Evolutionary conservation across 2,797 vertebrate genomes (phyloP), one percentile per base, ranked within the genome.

Genomic region (Rhinogobio ventralis): DNA sequence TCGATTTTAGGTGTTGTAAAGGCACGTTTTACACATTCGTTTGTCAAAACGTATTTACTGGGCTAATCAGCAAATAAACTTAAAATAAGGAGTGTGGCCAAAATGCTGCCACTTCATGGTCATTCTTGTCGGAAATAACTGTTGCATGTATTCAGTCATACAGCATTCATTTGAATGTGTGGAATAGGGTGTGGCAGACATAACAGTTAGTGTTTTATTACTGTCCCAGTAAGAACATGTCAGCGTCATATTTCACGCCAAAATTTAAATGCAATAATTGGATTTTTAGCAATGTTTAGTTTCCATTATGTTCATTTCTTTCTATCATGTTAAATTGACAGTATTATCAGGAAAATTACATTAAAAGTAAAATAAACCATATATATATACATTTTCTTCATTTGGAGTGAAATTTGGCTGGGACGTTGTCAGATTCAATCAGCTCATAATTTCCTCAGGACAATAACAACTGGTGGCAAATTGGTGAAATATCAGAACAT

Each of bases 21-120:
- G 17, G 23, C 82, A 78, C 82, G 74, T 69, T 68, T 84, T 11
- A 10, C 45, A 64, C 39, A 33, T 66, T 45, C 15, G 25, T 20
- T 14, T 20, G 23, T 25, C 25, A 19, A 62, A 46, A 73, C 7
- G 62, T 15, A 7, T 49, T 68, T 36, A 25, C 23, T 39, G 6
- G 20, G 20, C 20, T 73, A 64, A 79, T 84, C 85, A 79, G 73
- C 76, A 45, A 53, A 81, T 30, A 80, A 33, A 79, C 20, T 60
- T 57, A 42, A n/a, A 75, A 79, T 49, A 66, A 42, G 30, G n/a
- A 30, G 55, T 46, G 81, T 81, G 62, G 19, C 30, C 28, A 28
- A 66, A 25, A 20, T 74, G 7, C 57, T 28, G 72, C 11, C 25
- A 51, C 45, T 64, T 60, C 17, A 46, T 51, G 62, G 69, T 13